Conservation (phyloP, 2,797 vertebrate species). For the Ispidina lecontei region DNA sequence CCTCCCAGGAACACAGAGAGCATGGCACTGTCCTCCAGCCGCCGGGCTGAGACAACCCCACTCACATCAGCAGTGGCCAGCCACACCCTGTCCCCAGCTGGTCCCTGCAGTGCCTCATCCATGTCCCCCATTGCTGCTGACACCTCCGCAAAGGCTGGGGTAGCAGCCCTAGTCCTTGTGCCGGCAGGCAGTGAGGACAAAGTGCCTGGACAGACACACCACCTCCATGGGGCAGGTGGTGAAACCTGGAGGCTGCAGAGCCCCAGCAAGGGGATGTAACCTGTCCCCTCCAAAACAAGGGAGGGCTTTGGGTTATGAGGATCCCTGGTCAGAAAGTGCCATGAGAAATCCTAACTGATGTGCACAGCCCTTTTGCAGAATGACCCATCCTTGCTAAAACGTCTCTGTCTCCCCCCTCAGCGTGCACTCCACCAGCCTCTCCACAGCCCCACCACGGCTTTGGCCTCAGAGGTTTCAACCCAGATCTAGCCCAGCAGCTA, state of each 20-base stretch:
- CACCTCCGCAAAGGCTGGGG: neutral
- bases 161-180: neutral
- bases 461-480: neutral
- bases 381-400: neutral
- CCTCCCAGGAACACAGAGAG: neutral
- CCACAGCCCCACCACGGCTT: rapidly evolving
- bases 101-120: neutral
- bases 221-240: rapidly evolving
- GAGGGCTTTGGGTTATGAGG: neutral
- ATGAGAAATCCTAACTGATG: neutral
- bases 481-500: neutral
- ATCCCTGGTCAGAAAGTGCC: neutral
- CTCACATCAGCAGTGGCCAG: neutral
- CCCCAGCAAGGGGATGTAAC: neutral
- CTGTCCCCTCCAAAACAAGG: rapidly evolving
- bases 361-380: neutral
- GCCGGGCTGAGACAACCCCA: neutral
- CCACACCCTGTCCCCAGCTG: constrained; percentile 17
- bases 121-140: neutral
- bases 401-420: rapidly evolving
- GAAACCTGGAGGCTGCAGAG: neutral
- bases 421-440: neutral
- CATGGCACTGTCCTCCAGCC: neutral
- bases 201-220: neutral
- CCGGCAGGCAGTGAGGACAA: rapidly evolving